phyloP scores from a whole-genome alignment of 2,888 invertebrate genomes.

The Petrolisthes cinctipes region DNA sequence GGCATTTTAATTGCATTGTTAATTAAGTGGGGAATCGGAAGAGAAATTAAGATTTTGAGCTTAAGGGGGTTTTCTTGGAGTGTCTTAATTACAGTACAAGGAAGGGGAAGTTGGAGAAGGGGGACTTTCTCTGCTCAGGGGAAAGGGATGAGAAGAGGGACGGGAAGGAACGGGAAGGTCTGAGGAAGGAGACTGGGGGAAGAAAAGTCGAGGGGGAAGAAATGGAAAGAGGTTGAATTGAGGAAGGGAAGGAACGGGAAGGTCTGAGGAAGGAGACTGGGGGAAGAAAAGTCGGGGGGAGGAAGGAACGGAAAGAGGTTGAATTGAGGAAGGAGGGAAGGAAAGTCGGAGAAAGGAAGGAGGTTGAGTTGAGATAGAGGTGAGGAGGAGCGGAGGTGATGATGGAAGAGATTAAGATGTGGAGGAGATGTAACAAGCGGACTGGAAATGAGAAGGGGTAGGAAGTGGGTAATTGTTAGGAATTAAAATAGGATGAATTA shows the following conservation, averaged over 20 bases:
- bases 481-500: not conserved
- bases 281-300: no score
- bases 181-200: not conserved
- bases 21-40: slow-evolving; percentile 57
- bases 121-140: not conserved
- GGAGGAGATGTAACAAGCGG: not conserved
- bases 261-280: no score
- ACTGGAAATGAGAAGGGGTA: not conserved
- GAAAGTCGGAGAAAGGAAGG: not conserved
- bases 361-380: not conserved
- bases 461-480: not conserved
- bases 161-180: not conserved
- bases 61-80: slow-evolving; percentile 40
- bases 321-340: no score
- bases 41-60: slow-evolving; percentile 58
- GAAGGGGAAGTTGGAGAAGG: not conserved
- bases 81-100: slow-evolving; percentile 56
- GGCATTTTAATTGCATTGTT: slow-evolving; percentile 60
- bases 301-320: no score
- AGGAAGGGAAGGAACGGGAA: no score
- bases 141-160: not conserved
- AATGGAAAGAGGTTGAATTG: no score
- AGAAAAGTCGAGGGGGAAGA: no score
- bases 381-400: not conserved
- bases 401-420: not conserved